Evolutionary conservation across 2,888 invertebrate genomes (phyloP).

Genomic region (Scrobipalpa costella): DNA sequence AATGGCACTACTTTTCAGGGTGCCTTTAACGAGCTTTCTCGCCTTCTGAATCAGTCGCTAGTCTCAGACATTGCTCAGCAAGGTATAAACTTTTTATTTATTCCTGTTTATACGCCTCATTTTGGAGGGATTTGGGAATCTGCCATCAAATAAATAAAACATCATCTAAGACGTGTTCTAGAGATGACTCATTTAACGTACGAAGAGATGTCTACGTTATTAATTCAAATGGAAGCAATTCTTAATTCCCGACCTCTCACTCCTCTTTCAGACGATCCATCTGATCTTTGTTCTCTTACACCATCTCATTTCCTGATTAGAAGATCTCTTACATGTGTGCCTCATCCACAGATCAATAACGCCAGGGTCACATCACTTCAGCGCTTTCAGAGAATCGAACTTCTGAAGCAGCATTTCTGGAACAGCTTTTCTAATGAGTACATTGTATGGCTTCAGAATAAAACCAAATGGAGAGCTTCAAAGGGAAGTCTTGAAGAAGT

Average conservation of each 20-base stretch:
- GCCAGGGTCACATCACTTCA: conserved; percentile 8
- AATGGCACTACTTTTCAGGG: conserved; percentile 18
- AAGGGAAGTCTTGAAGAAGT: conserved; percentile 6
- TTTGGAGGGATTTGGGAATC: conserved; percentile 9
- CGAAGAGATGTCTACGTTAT: conserved; percentile 31
- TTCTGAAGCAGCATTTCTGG: too few species aligned
- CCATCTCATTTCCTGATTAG: conserved; percentile 1
- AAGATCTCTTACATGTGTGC: conserved; percentile 11
- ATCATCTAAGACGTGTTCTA: conserved; percentile 22
- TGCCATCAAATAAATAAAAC: neutral
- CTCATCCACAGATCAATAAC: conserved; percentile 15
- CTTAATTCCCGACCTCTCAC: conserved; percentile 12
- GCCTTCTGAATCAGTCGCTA: neutral
- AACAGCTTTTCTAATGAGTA: too few species aligned
- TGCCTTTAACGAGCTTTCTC: conserved; percentile 8
- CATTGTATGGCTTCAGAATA: neutral
- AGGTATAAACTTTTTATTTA: conserved; percentile 15
- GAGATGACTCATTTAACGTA: conserved; percentile 29
- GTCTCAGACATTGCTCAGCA: neutral
- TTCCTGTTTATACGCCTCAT: conserved; percentile 17
- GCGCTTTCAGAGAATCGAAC: conserved; percentile 17
- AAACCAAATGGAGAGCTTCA: too few species aligned
- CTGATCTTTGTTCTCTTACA: conserved; percentile 12
- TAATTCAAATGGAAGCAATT: too few species aligned
- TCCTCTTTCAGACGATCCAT: conserved; percentile 12